phyloP scores from a whole-genome alignment of 2,888 invertebrate species.

The Paralinhomoeus sp. region DNA sequence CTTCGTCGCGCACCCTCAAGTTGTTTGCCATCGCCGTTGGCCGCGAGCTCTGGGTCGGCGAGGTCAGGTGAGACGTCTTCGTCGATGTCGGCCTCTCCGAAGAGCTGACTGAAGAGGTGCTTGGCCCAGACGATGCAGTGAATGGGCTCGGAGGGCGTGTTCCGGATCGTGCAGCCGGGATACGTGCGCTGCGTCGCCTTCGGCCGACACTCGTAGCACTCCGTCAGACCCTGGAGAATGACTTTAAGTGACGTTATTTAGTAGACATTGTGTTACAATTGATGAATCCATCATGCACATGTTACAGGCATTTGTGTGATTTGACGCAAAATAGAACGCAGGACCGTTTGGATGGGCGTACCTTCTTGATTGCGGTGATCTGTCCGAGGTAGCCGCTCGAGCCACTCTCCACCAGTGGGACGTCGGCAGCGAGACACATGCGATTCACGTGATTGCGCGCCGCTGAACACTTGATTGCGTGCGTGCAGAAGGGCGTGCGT shows the following conservation, averaged over 20 bases:
- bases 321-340: too few relatives aligned
- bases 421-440: constrained; percentile 80
- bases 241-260: too few relatives aligned
- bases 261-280: not conserved
- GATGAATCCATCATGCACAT: too few relatives aligned
- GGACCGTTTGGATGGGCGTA: too few relatives aligned
- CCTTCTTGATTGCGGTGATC: constrained; percentile 33
- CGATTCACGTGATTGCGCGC: constrained; percentile 95
- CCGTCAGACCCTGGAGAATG: constrained; percentile 51
- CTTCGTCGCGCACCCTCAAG: too few relatives aligned
- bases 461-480: constrained; percentile 29
- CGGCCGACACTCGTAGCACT: constrained; percentile 88
- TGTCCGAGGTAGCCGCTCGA: constrained; percentile 92
- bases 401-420: constrained; percentile 85
- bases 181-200: constrained; percentile 64
- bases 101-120: constrained; percentile 87
- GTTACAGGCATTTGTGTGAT: too few relatives aligned
- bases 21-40: not conserved
- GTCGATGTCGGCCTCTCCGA: constrained; percentile 86
- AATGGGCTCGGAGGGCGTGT: constrained; percentile 93
- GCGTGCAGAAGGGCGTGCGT: too few relatives aligned
- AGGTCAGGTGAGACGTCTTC: constrained; percentile 93
- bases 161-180: constrained; percentile 93
- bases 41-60: constrained; percentile 56
- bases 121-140: constrained; percentile 99